Base-by-base conservation (phyloP, 2,888 invertebrate genomes). In the Melipona bicolor region DNA sequence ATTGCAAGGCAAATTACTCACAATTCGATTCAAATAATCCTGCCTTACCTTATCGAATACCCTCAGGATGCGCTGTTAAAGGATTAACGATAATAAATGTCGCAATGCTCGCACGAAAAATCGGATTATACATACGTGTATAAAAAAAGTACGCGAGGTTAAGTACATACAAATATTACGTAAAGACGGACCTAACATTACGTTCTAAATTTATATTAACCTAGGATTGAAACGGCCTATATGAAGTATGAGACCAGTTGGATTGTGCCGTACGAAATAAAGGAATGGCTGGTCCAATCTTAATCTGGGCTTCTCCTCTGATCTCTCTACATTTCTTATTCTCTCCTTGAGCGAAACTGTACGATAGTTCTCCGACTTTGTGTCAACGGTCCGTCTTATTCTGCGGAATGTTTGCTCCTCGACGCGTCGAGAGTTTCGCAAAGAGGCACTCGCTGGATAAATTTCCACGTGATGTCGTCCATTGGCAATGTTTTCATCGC, bases 221-320 rank as follows among this genome's bases (percentile, higher is more conserved):
- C 90, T 96, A 64, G 97, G 98, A 95, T 97, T 98, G 95, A 97
- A 98, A 93, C 98, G 96, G 64, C 98, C 98, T 95, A 98, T 97
- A 93, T 97, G 97, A 74, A 98, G 95, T 91, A 98, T 97, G 95
- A 98, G 96, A 83, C 98, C 98, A n/a, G 98, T 97, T 2, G 98
- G 98, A 94, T 98, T 98, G 94, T 98, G 98, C 92, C 98, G 96
- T 21, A 98, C 97, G 90, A 98, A 97, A 94, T 97, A 98, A 49
- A 98, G 95, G 95, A 98, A 98, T 0, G 98, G 98, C 92, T 98
- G 96, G 91, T 98, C 98, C 93, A 98, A 97, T 91, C 97, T 96
- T 92, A 98, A 95, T 92, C 98, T 9, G 97, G 97, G 83, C 89
- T 88, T 84, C 92, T 95, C 17, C 24, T 64, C 64, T 6, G 79